Base-by-base conservation (phyloP, 2,113 vertebrate species). In the Mixornis gularis region DNA sequence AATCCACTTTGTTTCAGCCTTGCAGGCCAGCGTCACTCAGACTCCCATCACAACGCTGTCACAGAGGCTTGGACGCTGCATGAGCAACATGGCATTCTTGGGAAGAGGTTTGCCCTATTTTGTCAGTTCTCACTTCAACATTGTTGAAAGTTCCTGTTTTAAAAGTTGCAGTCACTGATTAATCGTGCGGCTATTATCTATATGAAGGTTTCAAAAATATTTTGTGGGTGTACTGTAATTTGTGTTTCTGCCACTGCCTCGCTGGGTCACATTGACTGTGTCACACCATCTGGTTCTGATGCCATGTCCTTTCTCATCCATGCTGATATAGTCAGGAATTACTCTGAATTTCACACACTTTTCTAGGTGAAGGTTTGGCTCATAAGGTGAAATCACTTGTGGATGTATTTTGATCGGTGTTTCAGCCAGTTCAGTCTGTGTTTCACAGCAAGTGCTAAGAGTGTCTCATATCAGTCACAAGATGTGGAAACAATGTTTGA, bases 41-140 rank as follows among this genome's bases (percentile, higher is more conserved):
- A 14, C 34, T 80, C 64, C 40, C 43, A 25, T 30, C 55, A 25
- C 16, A 65, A 3, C 3, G 1, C 38, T 88, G 34, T 51, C 64
- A 48, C 19, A 43, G 66, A 4, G 7, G 21, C 22, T 9, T 0
- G 7, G 38, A 13, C 52, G 49, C 52, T 63, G 24, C 36, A 16
- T 1, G 17, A 81, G 20, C 43, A 63, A 4, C 7, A 5, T 3
- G 7, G 27, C 9, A 4, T 73, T 78, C 36, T 55, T 48, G 40
- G 44, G 30, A 64, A 41, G 10, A 36, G 0, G 0, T 36, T 49
- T 2, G 0, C 14, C 20, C 43, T 51, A 1, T 43, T 74, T 43
- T 55, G n/a, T 78, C 72, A 59, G 38, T 44, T 81, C n/a, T 59
- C 25, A 40, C 24, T 21, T 52, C 46, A 34, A 18, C 9, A 1